These are phyloP conservation scores for Phalacrocorax carbo DNA, from an alignment of 2,113 vertebrate species.

Conservation along the genomic window DNA sequence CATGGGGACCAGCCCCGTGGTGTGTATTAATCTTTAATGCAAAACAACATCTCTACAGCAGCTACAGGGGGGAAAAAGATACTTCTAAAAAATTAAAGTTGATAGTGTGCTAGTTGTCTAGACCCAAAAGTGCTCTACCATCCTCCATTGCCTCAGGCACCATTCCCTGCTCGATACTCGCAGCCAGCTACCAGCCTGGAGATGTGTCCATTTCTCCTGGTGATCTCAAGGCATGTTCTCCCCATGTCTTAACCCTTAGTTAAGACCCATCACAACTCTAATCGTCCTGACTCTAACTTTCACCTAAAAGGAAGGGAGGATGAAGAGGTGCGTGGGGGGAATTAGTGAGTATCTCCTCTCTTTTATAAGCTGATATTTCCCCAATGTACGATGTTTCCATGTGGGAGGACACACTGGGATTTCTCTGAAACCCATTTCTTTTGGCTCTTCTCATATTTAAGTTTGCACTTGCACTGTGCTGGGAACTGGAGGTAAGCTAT, in stretches of 20 bases:
- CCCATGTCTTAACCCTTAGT: background rate
- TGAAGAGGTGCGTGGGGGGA: background rate
- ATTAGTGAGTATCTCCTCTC: background rate
- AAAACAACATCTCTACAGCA: constrained; percentile 57
- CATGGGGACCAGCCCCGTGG: constrained; percentile 33
- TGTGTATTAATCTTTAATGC: constrained; percentile 61
- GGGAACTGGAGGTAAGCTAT: background rate
- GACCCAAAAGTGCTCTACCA: background rate
- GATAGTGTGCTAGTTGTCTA: constrained; percentile 40
- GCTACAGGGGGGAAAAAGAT: constrained; percentile 49
- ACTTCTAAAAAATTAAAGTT: constrained; percentile 65
- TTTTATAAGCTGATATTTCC: background rate
- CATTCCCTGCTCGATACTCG: background rate
- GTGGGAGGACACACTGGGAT: background rate
- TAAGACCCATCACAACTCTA: background rate
- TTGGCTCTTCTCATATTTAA: background rate
- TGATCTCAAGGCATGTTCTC: background rate
- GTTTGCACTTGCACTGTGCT: background rate
- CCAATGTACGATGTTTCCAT: accelerated
- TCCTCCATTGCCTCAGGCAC: background rate
- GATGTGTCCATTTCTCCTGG: background rate
- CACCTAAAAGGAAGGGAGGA: background rate
- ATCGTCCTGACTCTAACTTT: background rate
- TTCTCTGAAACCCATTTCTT: background rate
- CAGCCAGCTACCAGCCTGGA: background rate